Evolutionary conservation across 2,113 vertebrate species (phyloP), one percentile per base, ranked within the genome.

Genomic region (Psammodynastes pulverulentus): DNA sequence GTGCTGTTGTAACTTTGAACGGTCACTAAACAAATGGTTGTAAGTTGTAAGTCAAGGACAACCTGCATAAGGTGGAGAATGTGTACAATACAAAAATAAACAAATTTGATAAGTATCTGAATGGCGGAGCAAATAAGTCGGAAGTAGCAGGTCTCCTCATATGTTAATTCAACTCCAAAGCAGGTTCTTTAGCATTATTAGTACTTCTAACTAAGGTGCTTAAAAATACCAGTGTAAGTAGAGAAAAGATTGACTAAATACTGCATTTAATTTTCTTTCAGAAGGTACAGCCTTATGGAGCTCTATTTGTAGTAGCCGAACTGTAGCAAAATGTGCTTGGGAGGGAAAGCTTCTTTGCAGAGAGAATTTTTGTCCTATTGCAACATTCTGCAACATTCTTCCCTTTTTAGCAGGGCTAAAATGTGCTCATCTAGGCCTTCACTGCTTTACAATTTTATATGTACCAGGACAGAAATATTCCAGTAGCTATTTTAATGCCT

Each of bases 211-310:
- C 51, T 45, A 7, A 19, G 79, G 4, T 85, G 26, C 9, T 54
- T 91, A 91, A 43, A 91, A 46, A 15, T 85, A 17, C 3, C 49
- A 91, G 91, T 48, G 91, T 13, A 49, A 6, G 3, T 34, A 29
- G 9, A 29, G 49, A 29, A 79, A 43, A 92, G 52, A 26, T 52
- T 6, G 84, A 58, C 48, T 34, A 45, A 45, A 46, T 67, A 86
- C 49, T 92, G 86, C 8, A 48, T 49, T 72, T 91, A 34, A 15
- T 67, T 89, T 92, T 89, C 29, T 72, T 43, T n/a, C 87, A 86
- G 29, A 24, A 88, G 54, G 29, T 86, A 48, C 6, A 34, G 86
- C 67, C 62, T 67, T 52, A 51, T 90, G 62, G n/a, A 29, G 7
- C 48, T 49, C 9, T 49, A 49, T 4, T 39, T 23, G 34, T 93